A percentile compares a stretch with the other conserved stretches of the same genome.
Evolutionary conservation across 2,797 vertebrate species (phyloP).

Genomic region (Poliocrania exsul): DNA sequence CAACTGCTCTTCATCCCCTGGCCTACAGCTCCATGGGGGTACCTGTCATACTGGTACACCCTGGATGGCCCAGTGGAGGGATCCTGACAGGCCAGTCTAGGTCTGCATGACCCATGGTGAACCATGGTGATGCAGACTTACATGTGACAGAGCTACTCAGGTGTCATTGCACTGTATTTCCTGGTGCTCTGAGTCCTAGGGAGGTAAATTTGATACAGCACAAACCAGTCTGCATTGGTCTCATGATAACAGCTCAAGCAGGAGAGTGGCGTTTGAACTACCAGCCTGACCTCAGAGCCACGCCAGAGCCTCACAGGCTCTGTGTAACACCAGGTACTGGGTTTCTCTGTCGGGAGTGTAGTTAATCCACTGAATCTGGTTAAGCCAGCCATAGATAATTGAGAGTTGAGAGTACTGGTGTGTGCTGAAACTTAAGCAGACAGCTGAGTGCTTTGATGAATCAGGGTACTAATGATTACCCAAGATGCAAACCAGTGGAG

Average conservation of each 20-base stretch:
- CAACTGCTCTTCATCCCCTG: not conserved
- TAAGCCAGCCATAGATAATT: not conserved
- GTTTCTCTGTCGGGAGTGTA: not conserved
- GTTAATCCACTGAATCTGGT: constrained; percentile 1
- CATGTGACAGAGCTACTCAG: not conserved
- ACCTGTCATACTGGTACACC: fast-evolving
- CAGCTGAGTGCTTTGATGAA: not conserved
- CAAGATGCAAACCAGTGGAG: not conserved
- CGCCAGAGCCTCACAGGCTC: not conserved
- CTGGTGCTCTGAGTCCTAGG: not conserved
- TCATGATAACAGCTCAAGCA: not conserved
- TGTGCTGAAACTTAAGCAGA: not conserved
- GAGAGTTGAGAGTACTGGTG: not conserved
- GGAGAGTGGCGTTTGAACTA: not conserved
- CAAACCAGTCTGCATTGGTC: not conserved
- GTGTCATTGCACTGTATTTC: not conserved
- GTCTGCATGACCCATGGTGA: not conserved
- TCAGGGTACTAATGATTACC: not conserved
- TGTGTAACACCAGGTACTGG: not conserved
- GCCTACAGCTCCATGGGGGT: fast-evolving
- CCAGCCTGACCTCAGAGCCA: not conserved
- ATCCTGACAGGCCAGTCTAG: not conserved
- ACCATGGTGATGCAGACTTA: not conserved
- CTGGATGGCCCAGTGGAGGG: not conserved
- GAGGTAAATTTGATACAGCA: not conserved